A percentile compares a stretch with the other conserved stretches of the same genome.
Evolutionary conservation across 2,797 vertebrate genomes (phyloP).

Genomic region (Liparis tanakae): DNA sequence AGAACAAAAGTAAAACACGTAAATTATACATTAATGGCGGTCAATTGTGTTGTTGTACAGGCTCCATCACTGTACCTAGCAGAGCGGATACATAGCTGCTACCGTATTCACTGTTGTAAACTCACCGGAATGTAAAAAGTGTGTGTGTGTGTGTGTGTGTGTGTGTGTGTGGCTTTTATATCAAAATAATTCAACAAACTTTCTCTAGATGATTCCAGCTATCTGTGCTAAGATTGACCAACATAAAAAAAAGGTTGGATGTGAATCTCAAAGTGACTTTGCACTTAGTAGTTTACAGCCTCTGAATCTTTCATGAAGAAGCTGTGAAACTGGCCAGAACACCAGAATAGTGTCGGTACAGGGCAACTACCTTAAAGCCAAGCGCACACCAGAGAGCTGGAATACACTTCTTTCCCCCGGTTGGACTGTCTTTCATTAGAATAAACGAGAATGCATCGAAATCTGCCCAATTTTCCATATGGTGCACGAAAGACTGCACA

Average conservation of each 20-base stretch:
- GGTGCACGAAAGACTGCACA: neutral
- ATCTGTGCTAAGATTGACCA: slow-evolving; percentile 13
- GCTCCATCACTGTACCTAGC: neutral
- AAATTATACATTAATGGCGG: neutral
- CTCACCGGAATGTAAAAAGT: neutral
- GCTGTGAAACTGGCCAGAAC: slow-evolving; percentile 32
- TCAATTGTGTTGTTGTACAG: slow-evolving; percentile 2
- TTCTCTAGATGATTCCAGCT: slow-evolving; percentile 4
- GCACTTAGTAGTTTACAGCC: slow-evolving; percentile 67
- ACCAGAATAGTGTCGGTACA: slow-evolving; percentile 7
- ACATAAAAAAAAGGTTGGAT: slow-evolving; percentile 40
- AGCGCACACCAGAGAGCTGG: neutral
- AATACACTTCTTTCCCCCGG: slow-evolving; percentile 20
- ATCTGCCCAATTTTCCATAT: neutral
- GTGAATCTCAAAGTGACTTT: slow-evolving; percentile 60
- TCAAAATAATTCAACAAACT: slow-evolving; percentile 13
- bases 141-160: no score
- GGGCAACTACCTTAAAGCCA: slow-evolving; percentile 21
- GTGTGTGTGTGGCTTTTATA: no score
- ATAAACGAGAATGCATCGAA: slow-evolving; percentile 4
- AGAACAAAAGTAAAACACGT: slow-evolving; percentile 11
- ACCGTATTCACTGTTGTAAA: neutral
- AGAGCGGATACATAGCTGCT: neutral
- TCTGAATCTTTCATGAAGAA: slow-evolving; percentile 77
- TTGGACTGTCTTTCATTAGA: slow-evolving; percentile 6